Evolutionary conservation across 2,888 invertebrate genomes (phyloP).

Genomic region (Leptopilina syphax): DNA sequence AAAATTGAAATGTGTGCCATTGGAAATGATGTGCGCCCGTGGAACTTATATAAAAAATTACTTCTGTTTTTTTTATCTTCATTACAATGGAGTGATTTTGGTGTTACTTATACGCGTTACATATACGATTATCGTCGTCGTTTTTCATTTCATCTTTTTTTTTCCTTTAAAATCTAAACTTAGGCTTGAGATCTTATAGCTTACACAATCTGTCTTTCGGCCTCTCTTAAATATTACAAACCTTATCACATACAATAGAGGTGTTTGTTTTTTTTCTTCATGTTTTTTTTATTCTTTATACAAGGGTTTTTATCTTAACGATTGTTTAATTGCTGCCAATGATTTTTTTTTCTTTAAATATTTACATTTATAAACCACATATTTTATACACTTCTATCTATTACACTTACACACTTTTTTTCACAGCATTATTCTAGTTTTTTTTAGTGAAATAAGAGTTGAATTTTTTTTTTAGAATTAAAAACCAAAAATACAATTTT

Average conservation of each 20-base stretch:
- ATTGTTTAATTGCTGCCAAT: slow-evolving; percentile 69
- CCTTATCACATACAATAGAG: slow-evolving; percentile 72
- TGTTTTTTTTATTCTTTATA: slow-evolving; percentile 54
- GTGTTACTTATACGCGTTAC: slow-evolving; percentile 73
- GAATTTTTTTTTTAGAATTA: neutral
- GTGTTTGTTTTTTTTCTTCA: slow-evolving; percentile 45
- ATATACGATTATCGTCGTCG: slow-evolving; percentile 49
- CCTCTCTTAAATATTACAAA: slow-evolving; percentile 71
- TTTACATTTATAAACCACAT: slow-evolving; percentile 73
- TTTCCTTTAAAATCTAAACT: slow-evolving; percentile 65
- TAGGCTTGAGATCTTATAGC: slow-evolving; percentile 74
- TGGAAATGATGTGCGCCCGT: slow-evolving; percentile 74
- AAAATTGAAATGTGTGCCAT: slow-evolving; percentile 71
- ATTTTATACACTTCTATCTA: slow-evolving; percentile 71
- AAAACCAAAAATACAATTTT: neutral
- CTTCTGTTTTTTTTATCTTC: slow-evolving; percentile 60
- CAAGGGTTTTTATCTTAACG: slow-evolving; percentile 59
- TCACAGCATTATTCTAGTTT: slow-evolving; percentile 35
- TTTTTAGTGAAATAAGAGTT: neutral
- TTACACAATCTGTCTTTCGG: slow-evolving; percentile 71
- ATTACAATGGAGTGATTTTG: slow-evolving; percentile 73
- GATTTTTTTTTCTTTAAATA: slow-evolving; percentile 64
- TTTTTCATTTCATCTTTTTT: neutral
- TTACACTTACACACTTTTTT: slow-evolving; percentile 55
- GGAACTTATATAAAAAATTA: slow-evolving; percentile 75